Evolutionary conservation across 2,797 vertebrate genomes (phyloP).

Genomic region (Pangasius krempfi): DNA sequence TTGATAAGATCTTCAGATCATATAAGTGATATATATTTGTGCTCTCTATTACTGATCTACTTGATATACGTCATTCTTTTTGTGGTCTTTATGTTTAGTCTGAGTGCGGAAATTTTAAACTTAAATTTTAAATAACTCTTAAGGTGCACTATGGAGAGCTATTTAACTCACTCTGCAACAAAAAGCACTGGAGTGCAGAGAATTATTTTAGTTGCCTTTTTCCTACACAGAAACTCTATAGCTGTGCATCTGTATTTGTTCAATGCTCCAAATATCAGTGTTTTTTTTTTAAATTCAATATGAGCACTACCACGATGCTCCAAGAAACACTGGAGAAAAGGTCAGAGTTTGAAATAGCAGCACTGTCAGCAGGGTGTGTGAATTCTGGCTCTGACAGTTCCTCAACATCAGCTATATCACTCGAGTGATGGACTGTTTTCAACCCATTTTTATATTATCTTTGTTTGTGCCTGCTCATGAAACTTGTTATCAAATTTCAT

Average conservation of each 20-base stretch:
- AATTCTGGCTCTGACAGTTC: neutral
- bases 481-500: neutral
- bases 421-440: neutral
- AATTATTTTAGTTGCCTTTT: neutral
- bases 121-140: neutral
- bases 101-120: neutral
- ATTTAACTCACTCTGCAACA: neutral
- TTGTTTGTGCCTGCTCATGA: neutral
- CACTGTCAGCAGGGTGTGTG: neutral
- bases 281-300: neutral
- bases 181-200: neutral
- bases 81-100: neutral
- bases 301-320: neutral
- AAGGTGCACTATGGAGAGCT: neutral
- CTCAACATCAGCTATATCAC: neutral
- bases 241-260: neutral
- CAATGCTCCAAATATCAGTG: neutral
- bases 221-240: neutral
- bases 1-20: neutral
- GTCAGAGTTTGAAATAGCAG: neutral
- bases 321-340: neutral
- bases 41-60: neutral
- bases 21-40: neutral
- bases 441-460: neutral
- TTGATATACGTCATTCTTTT: neutral